Base-by-base conservation (phyloP, 2,797 vertebrate genomes). In the Triplophysa yarkandensis region DNA sequence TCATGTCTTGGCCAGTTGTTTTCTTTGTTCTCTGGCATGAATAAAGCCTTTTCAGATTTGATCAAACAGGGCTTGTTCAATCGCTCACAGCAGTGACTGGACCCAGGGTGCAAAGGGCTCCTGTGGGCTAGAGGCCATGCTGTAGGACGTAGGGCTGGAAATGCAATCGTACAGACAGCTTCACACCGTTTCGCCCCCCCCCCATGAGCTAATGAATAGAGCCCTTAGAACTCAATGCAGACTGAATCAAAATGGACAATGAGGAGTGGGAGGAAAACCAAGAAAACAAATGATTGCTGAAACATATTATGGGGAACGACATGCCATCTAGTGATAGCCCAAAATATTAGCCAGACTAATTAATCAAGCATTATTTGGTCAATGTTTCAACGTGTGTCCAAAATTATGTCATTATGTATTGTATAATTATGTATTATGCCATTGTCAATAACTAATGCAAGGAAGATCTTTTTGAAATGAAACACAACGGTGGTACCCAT, bases 41-140 rank as follows among this genome's bases (percentile, higher is more conserved):
- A 82, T 76, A 61, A 80, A 68, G 67, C 50, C 72, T 76, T 77
- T 76, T 83, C 41, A 48, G 60, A 81, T 60, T 19, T 64, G 64
- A 76, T 81, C 52, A 81, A 83, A 67, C 44, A 57, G 54, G 21
- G 68, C 48, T 79, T 77, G 76, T 81, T 76, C 54, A 55, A 44
- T 68, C 5, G 5, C 50, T 72, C 2, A 32, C 68, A 69, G 68
- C 52, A 44, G 8, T 43, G 44, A 23, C 43, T 60, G 41, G 16
- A 30, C 54, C 63, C 43, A 61, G 43, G 43, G 41, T 54, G 61
- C 32, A 30, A 41, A 68, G 61, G 66, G 73, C 44, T 28, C 46
- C 71, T 30, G 30, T 50, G 62, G 76, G 76, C 66, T 69, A 52
- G 62, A 69, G 58, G 68, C 48, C 62, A 66, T 48, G 55, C 57